Evolutionary conservation across 1,140 invertebrate species (phyloP), one percentile per base, ranked within the genome.

Genomic region (Heliconius eleuchia): DNA sequence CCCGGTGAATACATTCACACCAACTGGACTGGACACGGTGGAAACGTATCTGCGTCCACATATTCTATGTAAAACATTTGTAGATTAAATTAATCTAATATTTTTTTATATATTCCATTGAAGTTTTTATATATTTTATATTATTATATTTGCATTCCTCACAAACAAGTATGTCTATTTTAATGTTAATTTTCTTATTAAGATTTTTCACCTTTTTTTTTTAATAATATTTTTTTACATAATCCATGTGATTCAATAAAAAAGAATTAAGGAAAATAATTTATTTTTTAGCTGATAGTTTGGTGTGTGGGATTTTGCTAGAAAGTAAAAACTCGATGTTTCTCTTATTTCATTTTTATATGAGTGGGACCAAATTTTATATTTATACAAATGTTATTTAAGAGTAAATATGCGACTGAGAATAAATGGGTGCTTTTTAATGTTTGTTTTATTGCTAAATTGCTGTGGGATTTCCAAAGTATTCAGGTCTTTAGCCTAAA

Each of bases 1-100:
- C 99, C 99, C 71, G 99, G 99, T 34, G 96, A 96, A 82, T 99
- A 98, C 94, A 95, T 99, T 1, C 99, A 99, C 89, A 99, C 99
- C 70, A 99, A 99, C 92, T 99, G 99, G 99, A 99, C 99, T 13
- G 99, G 99, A 19, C 97, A 98, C 84, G 99, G 99, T 60, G 99
- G 99, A 79, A 98, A 98, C 87, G 98, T 99, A 0, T 99, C 99
- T 1, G 98, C 99, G 13, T 97, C 98, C 60, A 99, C 99, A 2
- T 99, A 99, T 89, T 96, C 98, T 91, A 99, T 97, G 80, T 99
- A 96, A 96, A 78, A 52, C 39, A 42, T 30, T 66, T 30, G 3
- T 66, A 27, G 19, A 27, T 66, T 66, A 66, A 23, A 8, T 9
- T 66, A 2, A 23, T 30, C 23, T 30, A 30, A 19, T 19, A 52